Percentiles rank a stretch among this genome's conserved stretches.
These are phyloP conservation scores for Capitulum mitella DNA, from an alignment of 2,888 invertebrate species.

Conservation along the genomic window DNA sequence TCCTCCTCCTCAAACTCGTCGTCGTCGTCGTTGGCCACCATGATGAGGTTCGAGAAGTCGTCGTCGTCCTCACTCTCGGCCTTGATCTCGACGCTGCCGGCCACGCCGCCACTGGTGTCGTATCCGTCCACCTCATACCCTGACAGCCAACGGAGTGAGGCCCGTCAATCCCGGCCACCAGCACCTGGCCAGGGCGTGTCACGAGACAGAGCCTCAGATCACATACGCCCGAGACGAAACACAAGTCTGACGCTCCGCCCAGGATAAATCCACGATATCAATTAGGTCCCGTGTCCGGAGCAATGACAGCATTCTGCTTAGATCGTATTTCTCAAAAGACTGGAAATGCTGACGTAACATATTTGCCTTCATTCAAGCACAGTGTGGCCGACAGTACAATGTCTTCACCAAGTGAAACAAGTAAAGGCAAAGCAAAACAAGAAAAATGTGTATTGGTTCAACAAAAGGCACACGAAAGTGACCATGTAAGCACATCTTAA, in stretches of 20 bases:
- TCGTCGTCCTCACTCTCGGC: constrained; percentile 29
- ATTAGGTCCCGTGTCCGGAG: too few species aligned
- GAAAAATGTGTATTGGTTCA: too few species aligned
- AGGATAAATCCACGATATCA: neutral
- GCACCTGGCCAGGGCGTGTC: too few species aligned
- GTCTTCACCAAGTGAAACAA: too few species aligned
- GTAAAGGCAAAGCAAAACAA: too few species aligned
- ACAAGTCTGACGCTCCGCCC: neutral
- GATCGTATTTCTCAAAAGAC: too few species aligned
- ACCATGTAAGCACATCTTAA: too few species aligned
- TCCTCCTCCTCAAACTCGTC: constrained; percentile 22
- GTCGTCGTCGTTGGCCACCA: constrained; percentile 27
- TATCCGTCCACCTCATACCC: constrained; percentile 16
- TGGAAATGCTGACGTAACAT: too few species aligned
- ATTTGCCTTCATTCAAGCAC: too few species aligned
- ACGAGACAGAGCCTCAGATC: neutral
- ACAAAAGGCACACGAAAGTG: too few species aligned
- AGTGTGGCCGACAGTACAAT: too few species aligned
- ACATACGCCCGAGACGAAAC: neutral
- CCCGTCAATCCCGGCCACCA: neutral
- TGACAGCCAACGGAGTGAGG: neutral
- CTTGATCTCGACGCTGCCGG: constrained; percentile 17
- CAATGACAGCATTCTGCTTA: too few species aligned
- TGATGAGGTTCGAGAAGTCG: constrained; percentile 26
- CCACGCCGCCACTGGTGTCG: neutral